These are phyloP conservation scores for Gobionotothen gibberifrons DNA, from an alignment of 2,797 vertebrate genomes.

Conservation along the genomic window DNA sequence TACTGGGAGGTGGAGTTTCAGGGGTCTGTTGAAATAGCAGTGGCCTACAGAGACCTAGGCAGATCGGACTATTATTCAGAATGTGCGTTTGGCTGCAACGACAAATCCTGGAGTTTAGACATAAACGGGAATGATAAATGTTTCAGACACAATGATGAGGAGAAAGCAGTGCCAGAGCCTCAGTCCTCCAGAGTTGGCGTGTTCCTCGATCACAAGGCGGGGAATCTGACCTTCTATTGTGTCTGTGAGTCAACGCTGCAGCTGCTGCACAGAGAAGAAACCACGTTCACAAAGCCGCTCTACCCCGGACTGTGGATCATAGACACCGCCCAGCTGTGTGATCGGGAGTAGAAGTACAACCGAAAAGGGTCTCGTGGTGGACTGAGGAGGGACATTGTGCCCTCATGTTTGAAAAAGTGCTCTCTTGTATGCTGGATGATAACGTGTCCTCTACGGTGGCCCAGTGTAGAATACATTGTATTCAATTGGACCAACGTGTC, in stretches of 20 bases:
- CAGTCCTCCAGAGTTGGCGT: slow-evolving; percentile 51
- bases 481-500: too few relatives aligned
- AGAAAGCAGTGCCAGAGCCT: slow-evolving; percentile 24
- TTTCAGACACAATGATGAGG: slow-evolving; percentile 45
- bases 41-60: slow-evolving; percentile 53
- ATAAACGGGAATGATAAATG: slow-evolving; percentile 21
- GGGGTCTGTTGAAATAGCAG: slow-evolving; percentile 39
- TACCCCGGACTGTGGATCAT: slow-evolving; percentile 53
- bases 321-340: slow-evolving; percentile 18
- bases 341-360: not conserved
- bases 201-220: slow-evolving; percentile 53
- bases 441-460: too few relatives aligned
- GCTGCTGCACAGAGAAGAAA: slow-evolving; percentile 53
- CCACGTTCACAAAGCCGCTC: slow-evolving; percentile 46
- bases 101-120: slow-evolving; percentile 67
- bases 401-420: too few relatives aligned
- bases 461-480: too few relatives aligned
- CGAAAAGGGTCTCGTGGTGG: not conserved
- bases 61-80: slow-evolving; percentile 45
- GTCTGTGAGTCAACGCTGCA: slow-evolving; percentile 39
- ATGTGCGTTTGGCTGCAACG: slow-evolving; percentile 61
- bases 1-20: slow-evolving; percentile 67
- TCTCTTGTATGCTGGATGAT: too few relatives aligned
- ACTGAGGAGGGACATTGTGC: too few relatives aligned
- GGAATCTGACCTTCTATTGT: slow-evolving; percentile 49